phyloP scores from a whole-genome alignment of 1,140 invertebrate genomes.

The Neodiprion pinetum region DNA sequence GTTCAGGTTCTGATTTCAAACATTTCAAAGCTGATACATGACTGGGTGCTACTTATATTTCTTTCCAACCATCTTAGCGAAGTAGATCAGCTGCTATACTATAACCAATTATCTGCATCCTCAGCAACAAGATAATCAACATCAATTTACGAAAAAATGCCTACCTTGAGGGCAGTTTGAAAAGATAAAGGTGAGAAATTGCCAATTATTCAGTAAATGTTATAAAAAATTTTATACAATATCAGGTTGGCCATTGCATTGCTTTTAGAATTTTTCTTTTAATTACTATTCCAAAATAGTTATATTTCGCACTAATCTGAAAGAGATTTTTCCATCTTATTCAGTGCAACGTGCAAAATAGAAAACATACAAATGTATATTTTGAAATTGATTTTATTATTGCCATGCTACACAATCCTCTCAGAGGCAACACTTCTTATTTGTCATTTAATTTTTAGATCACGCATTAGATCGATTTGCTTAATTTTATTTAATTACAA shows the following conservation, averaged over 20 bases:
- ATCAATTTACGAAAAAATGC: too few relatives aligned
- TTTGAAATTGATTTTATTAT: constrained; percentile 36
- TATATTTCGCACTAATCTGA: background rate
- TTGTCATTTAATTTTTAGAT: constrained; percentile 31
- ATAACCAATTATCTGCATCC: background rate
- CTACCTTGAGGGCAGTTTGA: too few relatives aligned
- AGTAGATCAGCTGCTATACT: too few relatives aligned
- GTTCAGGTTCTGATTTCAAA: too few relatives aligned
- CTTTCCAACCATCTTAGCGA: too few relatives aligned
- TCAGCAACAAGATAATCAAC: too few relatives aligned
- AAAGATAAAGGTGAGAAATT: too few relatives aligned
- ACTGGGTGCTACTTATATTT: too few relatives aligned
- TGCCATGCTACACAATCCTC: constrained; percentile 52
- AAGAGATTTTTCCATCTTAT: background rate
- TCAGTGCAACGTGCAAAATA: background rate
- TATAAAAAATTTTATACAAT: background rate
- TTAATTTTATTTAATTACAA: constrained; percentile 10
- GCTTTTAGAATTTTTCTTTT: background rate
- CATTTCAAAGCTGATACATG: too few relatives aligned
- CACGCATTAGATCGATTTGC: constrained; percentile 31
- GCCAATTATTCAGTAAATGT: too few relatives aligned
- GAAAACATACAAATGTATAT: background rate
- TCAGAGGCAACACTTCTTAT: constrained; percentile 41
- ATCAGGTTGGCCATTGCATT: background rate
- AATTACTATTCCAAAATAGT: background rate